Evolutionary conservation across 2,888 invertebrate genomes (phyloP), one percentile per base, ranked within the genome.

Genomic region (Andrena marginata): DNA sequence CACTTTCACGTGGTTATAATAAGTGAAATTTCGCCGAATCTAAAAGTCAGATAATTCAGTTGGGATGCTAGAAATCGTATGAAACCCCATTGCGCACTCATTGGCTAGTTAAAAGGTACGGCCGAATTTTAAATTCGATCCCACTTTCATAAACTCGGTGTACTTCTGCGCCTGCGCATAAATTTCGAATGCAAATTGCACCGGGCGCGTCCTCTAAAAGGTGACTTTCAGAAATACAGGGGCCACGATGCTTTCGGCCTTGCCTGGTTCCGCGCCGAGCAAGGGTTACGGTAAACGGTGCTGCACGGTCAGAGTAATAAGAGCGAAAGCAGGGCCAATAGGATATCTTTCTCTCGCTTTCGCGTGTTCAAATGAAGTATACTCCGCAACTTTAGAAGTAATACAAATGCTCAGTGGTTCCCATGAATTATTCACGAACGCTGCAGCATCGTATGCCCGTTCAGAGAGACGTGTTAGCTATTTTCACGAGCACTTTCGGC

Each of bases 401-500:
- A 77, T 72, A 72, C 33, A 13, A 64, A 70, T 35, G 42, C 62
- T 54, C 6, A 13, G 7, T 16, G 26, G 29, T 73, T 59, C 33
- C 20, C 42, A 49, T 77, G 33, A 64, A 64, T 73, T 77, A 77
- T 77, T 77, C 72, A 49, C 49, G 59, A 54, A 23, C 2, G 20
- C 3, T 48, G 33, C 48, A 26, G 71, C 5, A 35, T 23, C 54
- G 16, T 63, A 13, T 23, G 23, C 62, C 26, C 42, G 23, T 48
- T 33, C 10, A 10, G 64, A 42, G 48, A 64, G 54, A 49, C 48
- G 56, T 23, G 29, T 54, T 71, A 20, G 10, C 51, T n/a, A 54
- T 42, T 71, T 76, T 63, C 42, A 13, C 71, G 13, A 31, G 54
- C 33, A 63, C 42, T 54, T 62, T 23, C 42, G 29, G 42, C 33